Percentiles rank a stretch among this genome's conserved stretches.
Evolutionary conservation across 2,888 invertebrate genomes (phyloP).

Genomic region (Drosophila monieri): DNA sequence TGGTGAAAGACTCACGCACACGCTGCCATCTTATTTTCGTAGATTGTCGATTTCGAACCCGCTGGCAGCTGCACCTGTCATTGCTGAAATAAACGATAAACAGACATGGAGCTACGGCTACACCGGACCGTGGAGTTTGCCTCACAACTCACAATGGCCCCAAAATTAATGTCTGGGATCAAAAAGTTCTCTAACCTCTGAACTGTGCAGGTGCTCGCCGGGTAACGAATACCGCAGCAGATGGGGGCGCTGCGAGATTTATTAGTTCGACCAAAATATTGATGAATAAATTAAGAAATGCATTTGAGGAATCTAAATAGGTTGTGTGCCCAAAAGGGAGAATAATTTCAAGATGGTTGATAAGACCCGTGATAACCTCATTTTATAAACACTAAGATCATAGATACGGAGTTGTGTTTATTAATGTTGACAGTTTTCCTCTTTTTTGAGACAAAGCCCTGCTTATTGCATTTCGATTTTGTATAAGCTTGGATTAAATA

Average conservation of each 20-base stretch:
- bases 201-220: conserved; percentile 53
- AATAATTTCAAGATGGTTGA: conserved; percentile 21
- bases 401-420: background rate
- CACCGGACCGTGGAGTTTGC: conserved; percentile 23
- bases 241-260: conserved; percentile 37
- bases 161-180: conserved; percentile 55
- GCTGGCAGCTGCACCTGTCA: conserved; percentile 76
- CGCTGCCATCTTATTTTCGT: conserved; percentile 34
- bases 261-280: conserved; percentile 41
- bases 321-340: background rate
- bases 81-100: conserved; percentile 75
- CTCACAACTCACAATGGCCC: conserved; percentile 55
- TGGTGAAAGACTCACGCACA: conserved; percentile 44
- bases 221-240: conserved; percentile 38
- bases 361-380: conserved; percentile 25
- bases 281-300: conserved; percentile 43
- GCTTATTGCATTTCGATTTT: background rate
- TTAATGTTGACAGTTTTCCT: background rate
- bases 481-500: background rate
- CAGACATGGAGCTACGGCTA: conserved; percentile 49
- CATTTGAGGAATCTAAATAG: background rate
- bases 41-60: conserved; percentile 49
- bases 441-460: background rate
- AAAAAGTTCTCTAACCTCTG: conserved; percentile 62
- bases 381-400: conserved; percentile 2